Base-by-base conservation (phyloP, 2,113 vertebrate species). In the Oncorhynchus nerka region DNA sequence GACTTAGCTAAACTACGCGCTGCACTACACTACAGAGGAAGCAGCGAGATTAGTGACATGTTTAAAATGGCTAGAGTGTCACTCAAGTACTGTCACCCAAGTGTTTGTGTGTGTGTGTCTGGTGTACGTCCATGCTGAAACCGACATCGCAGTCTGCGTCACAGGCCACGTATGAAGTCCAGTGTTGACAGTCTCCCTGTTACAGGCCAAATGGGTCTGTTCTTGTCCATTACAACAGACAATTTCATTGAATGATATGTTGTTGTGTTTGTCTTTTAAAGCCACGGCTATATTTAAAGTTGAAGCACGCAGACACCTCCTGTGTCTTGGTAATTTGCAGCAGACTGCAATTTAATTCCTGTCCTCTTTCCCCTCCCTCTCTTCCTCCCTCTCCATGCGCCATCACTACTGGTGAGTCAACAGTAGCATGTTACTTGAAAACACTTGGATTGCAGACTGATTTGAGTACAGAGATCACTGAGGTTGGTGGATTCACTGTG, bases 121-220 rank as follows among this genome's bases (percentile, higher is more conserved):
- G 32, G 70, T 55, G 15, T 45, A 12, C n/a, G 20, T 48, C 9
- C 9, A 4, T 66, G 55, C 39, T 57, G 55, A 62, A 80, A 84
- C 84, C 83, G 77, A 80, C 80, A 80, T 84, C 73, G 74, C 71
- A 48, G 75, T 81, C 87, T 89, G 88, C 88, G 88, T 91, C 88
- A 92, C 79, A 83, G 77, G 16, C 77, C 74, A 71, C 9, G 51
- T 61, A 3, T 81, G 79, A 76, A 61, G 73, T 75, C 71, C 75
- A 62, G 77, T 77, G 79, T 81, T 82, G 82, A 70, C 32, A 15
- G 12, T 55, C 16, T 55, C 51, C 51, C 16, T 55, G 51, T 15
- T 62, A 62, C 59, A 22, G 78, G 75, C 76, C 83, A 84, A 15
- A 26, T 30, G 66, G 24, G 30, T 68, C 4, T 68, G 26, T 68